Evolutionary conservation across 1,140 invertebrate genomes (phyloP).

Genomic region (Trichonephila clavipes): DNA sequence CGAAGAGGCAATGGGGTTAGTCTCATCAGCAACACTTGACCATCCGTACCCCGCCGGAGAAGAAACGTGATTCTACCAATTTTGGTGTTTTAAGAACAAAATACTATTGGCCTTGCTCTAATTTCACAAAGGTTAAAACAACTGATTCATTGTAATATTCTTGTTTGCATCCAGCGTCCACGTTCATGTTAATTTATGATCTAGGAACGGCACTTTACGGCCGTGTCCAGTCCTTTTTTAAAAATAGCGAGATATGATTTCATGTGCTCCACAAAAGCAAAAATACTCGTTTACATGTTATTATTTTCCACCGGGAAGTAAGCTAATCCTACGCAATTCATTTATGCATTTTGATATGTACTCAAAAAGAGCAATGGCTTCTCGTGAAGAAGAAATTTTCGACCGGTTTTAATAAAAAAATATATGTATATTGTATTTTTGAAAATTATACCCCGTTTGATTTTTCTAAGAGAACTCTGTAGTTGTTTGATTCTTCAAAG

Average conservation of each 20-base stretch:
- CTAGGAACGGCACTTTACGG: neutral
- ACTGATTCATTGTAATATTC: conserved; percentile 12
- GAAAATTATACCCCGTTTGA: no score
- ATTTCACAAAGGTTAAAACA: conserved; percentile 21
- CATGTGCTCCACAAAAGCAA: neutral
- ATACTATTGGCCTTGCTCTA: neutral
- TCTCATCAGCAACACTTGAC: neutral
- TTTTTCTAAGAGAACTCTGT: no score
- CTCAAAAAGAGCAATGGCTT: neutral
- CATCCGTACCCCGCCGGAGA: neutral
- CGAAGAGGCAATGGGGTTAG: neutral
- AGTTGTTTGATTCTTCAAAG: no score
- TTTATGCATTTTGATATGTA: neutral
- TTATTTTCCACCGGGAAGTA: neutral
- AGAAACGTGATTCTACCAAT: conserved; percentile 14
- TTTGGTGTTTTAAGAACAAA: neutral
- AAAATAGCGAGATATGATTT: neutral
- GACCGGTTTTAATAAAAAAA: neutral
- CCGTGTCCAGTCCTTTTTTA: neutral
- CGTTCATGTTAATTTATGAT: neutral
- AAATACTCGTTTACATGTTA: neutral
- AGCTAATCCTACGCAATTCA: neutral
- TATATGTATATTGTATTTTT: no score
- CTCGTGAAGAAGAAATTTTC: neutral
- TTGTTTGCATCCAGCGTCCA: neutral